A percentile compares a stretch with the other conserved stretches of the same genome.
These are phyloP conservation scores for Candoia aspera DNA, from an alignment of 2,113 vertebrate genomes.

Conservation along the genomic window DNA sequence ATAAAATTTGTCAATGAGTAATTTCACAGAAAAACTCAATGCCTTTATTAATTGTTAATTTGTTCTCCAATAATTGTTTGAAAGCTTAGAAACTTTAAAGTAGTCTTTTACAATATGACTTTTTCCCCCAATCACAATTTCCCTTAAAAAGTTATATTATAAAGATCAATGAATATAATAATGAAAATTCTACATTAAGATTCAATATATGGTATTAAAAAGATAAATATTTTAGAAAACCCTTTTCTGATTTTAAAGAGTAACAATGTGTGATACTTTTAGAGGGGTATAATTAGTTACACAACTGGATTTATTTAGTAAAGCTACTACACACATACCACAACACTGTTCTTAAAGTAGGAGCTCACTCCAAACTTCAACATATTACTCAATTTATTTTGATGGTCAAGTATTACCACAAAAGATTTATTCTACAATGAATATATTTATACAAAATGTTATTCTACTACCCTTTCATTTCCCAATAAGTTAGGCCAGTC, in stretches of 20 bases:
- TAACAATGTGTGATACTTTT: neutral
- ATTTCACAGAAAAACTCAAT: slow-evolving; percentile 39
- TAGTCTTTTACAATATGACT: neutral
- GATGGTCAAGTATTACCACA: neutral
- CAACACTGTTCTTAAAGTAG: neutral
- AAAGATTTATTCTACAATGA: slow-evolving; percentile 11
- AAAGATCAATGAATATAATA: neutral
- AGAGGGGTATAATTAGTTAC: neutral
- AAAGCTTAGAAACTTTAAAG: neutral
- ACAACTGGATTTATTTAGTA: neutral
- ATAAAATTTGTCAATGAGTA: slow-evolving; percentile 52
- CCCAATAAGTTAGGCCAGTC: neutral
- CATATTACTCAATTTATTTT: neutral
- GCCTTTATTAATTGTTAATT: slow-evolving; percentile 61
- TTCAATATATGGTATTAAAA: neutral
- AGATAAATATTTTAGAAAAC: neutral
- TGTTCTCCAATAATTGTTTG: slow-evolving; percentile 31
- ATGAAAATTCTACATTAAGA: neutral
- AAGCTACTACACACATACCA: too few species aligned
- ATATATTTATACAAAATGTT: neutral
- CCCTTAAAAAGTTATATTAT: neutral
- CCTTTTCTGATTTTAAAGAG: neutral
- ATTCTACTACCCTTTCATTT: neutral
- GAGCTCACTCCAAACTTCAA: neutral
- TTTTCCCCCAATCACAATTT: neutral